Conservation (phyloP, 2,797 vertebrate species). For the Myioborus miniatus region DNA sequence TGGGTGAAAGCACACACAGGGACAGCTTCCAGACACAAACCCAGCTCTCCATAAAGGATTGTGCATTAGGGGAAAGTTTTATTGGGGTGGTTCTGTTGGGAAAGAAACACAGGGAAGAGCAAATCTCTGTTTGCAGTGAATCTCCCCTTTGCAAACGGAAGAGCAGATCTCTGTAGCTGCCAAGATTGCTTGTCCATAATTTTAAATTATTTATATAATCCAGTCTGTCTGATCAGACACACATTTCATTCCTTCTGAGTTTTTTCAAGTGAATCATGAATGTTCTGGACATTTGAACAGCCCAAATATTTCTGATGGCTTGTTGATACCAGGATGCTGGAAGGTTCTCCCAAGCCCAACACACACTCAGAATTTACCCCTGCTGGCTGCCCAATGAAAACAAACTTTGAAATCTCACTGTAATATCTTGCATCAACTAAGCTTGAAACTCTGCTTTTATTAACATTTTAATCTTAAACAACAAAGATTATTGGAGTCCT, state of each 20-base stretch:
- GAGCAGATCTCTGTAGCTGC: background rate
- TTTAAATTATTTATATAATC: slow-evolving; percentile 33
- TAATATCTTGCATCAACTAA: background rate
- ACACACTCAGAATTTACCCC: background rate
- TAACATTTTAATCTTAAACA: slow-evolving; percentile 36
- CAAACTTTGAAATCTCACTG: background rate
- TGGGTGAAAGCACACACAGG: no score
- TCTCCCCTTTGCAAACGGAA: background rate
- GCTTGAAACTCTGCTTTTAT: background rate
- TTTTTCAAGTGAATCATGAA: background rate
- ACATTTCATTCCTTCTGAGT: slow-evolving; percentile 17
- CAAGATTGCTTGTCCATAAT: background rate
- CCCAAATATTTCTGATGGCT: background rate
- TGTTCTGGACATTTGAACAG: background rate
- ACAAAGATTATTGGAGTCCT: slow-evolving; percentile 8
- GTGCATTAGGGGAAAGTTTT: background rate
- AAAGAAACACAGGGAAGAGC: background rate
- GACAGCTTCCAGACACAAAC: background rate
- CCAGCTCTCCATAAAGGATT: background rate
- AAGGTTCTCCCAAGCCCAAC: slow-evolving; percentile 23
- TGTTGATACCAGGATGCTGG: background rate
- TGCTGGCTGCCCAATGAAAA: background rate
- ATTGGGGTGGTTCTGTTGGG: no score
- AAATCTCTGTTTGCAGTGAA: background rate
- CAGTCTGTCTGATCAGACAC: slow-evolving; percentile 47